Evolutionary conservation across 2,797 vertebrate species (phyloP), one percentile per base, ranked within the genome.

Genomic region (Sebastes umbrosus): DNA sequence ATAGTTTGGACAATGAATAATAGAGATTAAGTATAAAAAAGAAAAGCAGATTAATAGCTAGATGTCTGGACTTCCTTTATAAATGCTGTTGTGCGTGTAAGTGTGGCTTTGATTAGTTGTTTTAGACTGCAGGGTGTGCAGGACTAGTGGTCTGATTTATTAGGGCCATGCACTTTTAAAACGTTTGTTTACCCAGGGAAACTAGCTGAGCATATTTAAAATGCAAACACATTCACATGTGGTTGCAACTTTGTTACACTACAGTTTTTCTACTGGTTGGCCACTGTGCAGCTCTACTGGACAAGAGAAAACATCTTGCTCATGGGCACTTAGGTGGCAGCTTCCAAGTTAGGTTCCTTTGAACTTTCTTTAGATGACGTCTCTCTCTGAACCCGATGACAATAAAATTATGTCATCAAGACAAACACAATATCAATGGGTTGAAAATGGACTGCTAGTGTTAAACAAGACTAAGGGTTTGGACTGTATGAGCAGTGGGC

Each of bases 121-220:
- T 70, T 76, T 32, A 52, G 27, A 74, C 62, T 63, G 8, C 24
- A 64, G 25, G 29, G 8, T 69, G 54, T 39, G n/a, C 22, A 75
- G 13, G 46, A 54, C 43, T 12, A 68, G 60, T 36, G 62, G 24
- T 73, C 68, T 67, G 80, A 88, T 84, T 84, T 57, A 82, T 81
- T 32, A 57, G 32, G 25, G 14, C 16, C 22, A 58, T 22, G 3
- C 8, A 32, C 29, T 68, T 70, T 85, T 78, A 0, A 58, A 67
- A 68, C 34, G 20, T 77, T 65, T 84, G 43, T 69, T 68, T 31
- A 54, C 25, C 8, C 18, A 3, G 25, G 10, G 14, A 46, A 64
- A 58, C 77, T 31, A 80, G 52, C 27, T 39, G 18, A 39, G 22
- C 32, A 13, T 63, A 66, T 70, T 79, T 16, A 69, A 69, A 69